Evolutionary conservation across 1,140 invertebrate genomes (phyloP), one percentile per base, ranked within the genome.

Genomic region (Trigoniulus corallinus): DNA sequence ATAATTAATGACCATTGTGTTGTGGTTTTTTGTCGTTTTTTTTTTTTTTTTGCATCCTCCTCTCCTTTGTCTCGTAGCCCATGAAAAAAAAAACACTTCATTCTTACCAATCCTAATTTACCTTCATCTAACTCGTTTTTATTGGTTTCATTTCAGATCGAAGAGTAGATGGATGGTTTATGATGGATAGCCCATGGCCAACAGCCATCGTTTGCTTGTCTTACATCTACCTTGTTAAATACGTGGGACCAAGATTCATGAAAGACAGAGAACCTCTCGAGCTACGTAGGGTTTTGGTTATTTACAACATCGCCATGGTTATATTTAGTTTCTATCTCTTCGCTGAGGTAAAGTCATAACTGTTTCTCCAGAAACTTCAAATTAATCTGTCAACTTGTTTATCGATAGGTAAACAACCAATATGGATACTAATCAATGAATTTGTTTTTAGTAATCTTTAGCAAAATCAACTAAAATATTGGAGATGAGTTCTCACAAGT

Each of bases 121-220:
- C n/a, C n/a, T n/a, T n/a, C n/a, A n/a, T n/a, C n/a, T n/a, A n/a
- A n/a, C n/a, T n/a, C n/a, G n/a, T 34, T 34, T 34, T 7, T 7
- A 34, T 34, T 34, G 29, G 23, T 56, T 63, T 61, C 54, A 58
- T 73, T 65, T 55, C 71, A 89, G 89, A 94, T 79, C 81, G 84
- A 22, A 75, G 92, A 54, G 87, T 94, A 26, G 81, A 79, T 52
- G 77, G 81, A 59, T 95, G 88, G 87, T 68, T 79, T n/a, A 77
- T 96, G 71, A 88, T 93, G 81, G 80, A 78, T 48, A 84, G 84
- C 53, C 88, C 88, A n/a, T 73, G 83, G 58, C 89, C 91, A 18
- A 95, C 91, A 2, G 62, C 93, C 24, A 67, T 71, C 20, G 78
- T 88, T 56, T 92, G 88, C 67, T 55, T 92, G 41, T 80, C 75